Percentiles rank a stretch among this genome's conserved stretches.
Conservation (phyloP, 2,113 vertebrate species). For the Petaurus breviceps region DNA sequence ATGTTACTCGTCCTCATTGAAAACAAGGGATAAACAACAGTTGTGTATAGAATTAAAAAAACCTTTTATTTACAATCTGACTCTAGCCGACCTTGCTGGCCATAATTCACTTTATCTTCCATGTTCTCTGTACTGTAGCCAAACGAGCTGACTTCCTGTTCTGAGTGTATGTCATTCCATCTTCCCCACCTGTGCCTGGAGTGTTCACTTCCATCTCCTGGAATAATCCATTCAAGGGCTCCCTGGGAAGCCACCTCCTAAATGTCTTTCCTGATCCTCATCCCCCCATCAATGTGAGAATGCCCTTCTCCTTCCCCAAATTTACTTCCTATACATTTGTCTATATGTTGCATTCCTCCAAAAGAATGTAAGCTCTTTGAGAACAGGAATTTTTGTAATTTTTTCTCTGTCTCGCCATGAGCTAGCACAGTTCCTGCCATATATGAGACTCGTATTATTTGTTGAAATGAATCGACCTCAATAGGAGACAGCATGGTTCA, state of each 20-base stretch:
- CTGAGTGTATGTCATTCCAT: too few relatives aligned
- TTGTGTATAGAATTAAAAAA: too few relatives aligned
- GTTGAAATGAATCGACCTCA: background rate
- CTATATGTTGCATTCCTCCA: background rate
- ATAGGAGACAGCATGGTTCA: background rate
- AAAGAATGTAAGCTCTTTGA: background rate
- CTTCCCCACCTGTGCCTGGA: too few relatives aligned
- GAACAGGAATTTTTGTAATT: background rate
- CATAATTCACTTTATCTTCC: too few relatives aligned
- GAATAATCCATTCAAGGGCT: too few relatives aligned
- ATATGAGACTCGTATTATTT: background rate
- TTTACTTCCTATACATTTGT: background rate
- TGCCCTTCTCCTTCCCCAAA: background rate
- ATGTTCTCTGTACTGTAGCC: too few relatives aligned
- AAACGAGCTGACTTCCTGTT: too few relatives aligned
- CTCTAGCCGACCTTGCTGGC: too few relatives aligned
- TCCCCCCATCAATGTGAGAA: background rate
- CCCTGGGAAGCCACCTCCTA: background rate
- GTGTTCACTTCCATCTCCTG: too few relatives aligned
- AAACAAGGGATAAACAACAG: too few relatives aligned
- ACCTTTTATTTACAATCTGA: too few relatives aligned
- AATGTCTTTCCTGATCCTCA: background rate
- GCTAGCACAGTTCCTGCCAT: background rate
- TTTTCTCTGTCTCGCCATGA: background rate
- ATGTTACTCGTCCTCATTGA: too few relatives aligned